Evolutionary conservation across 35 echinoderm and acorn worm species (phyloP).

Genomic region (Holothuria glaberrima): DNA sequence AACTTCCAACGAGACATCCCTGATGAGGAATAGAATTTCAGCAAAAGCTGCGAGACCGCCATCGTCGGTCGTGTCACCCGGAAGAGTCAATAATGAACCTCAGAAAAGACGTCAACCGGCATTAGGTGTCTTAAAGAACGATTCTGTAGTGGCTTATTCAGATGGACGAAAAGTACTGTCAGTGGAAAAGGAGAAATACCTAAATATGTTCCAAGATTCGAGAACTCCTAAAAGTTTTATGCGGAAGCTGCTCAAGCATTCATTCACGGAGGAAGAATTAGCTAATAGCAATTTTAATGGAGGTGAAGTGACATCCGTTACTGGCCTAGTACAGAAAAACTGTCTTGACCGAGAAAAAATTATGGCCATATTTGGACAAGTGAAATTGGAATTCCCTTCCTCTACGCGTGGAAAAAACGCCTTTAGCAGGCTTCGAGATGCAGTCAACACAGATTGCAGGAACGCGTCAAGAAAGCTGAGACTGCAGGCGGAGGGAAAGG

Average conservation of each 20-base stretch:
- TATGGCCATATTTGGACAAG: not conserved
- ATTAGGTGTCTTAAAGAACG: not conserved
- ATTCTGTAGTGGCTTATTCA: constrained; percentile 19
- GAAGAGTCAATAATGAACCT: too few species aligned
- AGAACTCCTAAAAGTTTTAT: not conserved
- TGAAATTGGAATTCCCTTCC: not conserved
- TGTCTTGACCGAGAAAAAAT: not conserved
- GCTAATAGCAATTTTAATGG: constrained; percentile 29
- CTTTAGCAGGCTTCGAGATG: too few species aligned
- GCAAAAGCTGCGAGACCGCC: not conserved
- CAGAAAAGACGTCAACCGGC: not conserved
- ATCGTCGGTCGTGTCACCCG: not conserved
- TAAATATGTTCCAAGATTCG: constrained; percentile 4
- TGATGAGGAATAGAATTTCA: not conserved
- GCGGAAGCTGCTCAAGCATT: constrained; percentile 7
- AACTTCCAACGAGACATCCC: not conserved
- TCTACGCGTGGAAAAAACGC: too few species aligned
- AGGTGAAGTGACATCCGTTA: not conserved
- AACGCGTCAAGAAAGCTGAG: too few species aligned
- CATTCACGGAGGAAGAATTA: constrained; percentile 18
- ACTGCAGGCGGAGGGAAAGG: too few species aligned
- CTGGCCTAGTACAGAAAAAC: not conserved
- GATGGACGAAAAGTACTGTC: not conserved
- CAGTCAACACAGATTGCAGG: too few species aligned
- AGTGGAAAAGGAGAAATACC: not conserved